Conservation (phyloP, 2,113 vertebrate species). For the Fulica atra region DNA sequence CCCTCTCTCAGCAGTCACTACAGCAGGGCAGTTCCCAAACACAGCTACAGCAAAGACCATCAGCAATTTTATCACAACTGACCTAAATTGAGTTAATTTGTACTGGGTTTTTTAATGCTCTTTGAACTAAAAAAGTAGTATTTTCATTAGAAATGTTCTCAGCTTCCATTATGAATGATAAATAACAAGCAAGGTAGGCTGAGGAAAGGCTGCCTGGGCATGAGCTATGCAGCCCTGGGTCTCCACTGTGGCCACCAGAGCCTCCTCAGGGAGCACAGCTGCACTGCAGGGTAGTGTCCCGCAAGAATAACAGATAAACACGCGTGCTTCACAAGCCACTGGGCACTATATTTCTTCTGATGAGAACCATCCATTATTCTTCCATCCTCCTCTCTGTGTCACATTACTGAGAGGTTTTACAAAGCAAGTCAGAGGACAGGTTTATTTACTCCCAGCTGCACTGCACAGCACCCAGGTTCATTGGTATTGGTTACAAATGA, state of each 20-base stretch:
- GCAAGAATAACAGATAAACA: conserved; percentile 63
- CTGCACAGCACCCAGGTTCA: not conserved
- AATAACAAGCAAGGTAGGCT: not conserved
- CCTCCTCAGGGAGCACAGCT: not conserved
- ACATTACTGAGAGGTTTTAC: not conserved
- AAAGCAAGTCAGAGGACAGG: conserved; percentile 10
- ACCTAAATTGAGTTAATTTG: not conserved
- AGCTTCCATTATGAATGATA: not conserved
- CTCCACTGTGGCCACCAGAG: not conserved
- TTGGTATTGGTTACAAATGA: conserved; percentile 54
- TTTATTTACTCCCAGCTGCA: conserved; percentile 38
- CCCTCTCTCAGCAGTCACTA: not conserved
- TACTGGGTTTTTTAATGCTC: not conserved
- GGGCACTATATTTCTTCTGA: conserved; percentile 47
- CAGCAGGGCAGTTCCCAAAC: not conserved
- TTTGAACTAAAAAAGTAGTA: not conserved
- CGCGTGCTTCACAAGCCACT: not conserved
- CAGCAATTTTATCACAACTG: not conserved
- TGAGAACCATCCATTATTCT: conserved; percentile 30
- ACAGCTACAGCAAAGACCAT: not conserved
- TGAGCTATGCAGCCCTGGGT: not conserved
- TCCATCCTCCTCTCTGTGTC: not conserved
- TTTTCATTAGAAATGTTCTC: not conserved
- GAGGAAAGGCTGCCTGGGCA: not conserved
- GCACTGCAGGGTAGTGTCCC: not conserved